phyloP scores from a whole-genome alignment of 35 echinoderm and acorn worm species.

The Anneissia japonica region DNA sequence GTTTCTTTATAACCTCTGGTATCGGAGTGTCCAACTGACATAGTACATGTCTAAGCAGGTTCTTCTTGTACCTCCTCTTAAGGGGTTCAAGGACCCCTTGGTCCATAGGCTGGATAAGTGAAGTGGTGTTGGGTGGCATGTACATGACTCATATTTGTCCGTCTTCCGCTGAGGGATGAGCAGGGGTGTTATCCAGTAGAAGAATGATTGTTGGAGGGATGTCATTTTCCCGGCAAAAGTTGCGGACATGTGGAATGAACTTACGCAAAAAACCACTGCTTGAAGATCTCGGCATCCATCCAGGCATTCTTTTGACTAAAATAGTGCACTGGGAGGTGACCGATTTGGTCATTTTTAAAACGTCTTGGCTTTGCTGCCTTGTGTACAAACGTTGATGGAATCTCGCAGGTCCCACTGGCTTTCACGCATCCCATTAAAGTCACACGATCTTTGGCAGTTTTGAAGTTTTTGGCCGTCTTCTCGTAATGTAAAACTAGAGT shows the following conservation, averaged over 20 bases:
- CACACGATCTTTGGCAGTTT: background rate
- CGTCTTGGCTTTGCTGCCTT: background rate
- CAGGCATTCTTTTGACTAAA: background rate
- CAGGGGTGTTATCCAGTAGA: background rate
- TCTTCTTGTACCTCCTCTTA: background rate
- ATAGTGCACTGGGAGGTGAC: background rate
- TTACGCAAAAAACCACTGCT: background rate
- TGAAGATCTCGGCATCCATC: background rate
- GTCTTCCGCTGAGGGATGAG: too few species aligned
- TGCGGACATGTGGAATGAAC: background rate
- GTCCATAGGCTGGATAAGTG: background rate
- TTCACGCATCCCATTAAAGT: background rate
- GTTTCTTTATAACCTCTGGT: background rate
- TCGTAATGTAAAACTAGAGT: background rate
- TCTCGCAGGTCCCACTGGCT: background rate
- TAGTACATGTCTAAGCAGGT: background rate
- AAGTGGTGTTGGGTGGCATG: background rate
- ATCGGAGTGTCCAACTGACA: background rate
- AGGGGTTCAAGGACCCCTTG: background rate
- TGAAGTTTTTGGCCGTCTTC: background rate
- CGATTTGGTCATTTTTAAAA: background rate
- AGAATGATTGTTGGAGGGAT: background rate
- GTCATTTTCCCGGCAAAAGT: background rate
- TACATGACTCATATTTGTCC: too few species aligned
- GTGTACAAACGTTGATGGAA: too few species aligned